Evolutionary conservation across 1,140 invertebrate genomes (phyloP), one percentile per base, ranked within the genome.

Genomic region (Globodera ellingtonae): DNA sequence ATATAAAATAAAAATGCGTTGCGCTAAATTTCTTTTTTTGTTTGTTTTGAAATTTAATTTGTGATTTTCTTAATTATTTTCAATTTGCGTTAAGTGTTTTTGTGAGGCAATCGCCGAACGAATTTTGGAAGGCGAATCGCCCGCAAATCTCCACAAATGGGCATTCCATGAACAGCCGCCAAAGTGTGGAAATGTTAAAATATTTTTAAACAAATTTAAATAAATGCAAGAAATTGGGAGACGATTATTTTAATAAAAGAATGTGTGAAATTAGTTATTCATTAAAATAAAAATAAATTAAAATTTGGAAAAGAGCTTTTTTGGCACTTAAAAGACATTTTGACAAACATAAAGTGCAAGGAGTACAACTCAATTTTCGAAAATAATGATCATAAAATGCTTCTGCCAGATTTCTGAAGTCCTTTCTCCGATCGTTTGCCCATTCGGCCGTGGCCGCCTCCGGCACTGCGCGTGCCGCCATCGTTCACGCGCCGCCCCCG

Each of bases 161-260:
- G 75, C 75, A 50, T 77, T 77, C 46, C 75, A 77, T 46, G 69
- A 24, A 52, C 75, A 77, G 65, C 62, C 75, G 48, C 75, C 75
- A 44, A 77, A 77, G 69, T 77, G 66, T 24, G 59, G 3, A 65
- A 65, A 35, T 35, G 35, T 35, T 35, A 2, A 35, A 35, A 35
- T 35, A 35, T 35, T 35, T 35, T 35, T 35, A 35, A 35, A 35
- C 35, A 35, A 35, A 35, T 35, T 35, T 35, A 35, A 35, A 35
- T 35, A n/a, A 35, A 35, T 35, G 1, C 35, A 35, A 35, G 0
- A 35, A 35, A 35, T 35, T 35, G 35, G 35, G 35, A 35, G 35
- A 35, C 35, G 35, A 35, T 35, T 35, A 35, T 35, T 35, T 35
- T 35, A 35, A 35, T 35, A 35, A 35, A 35, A 35, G 35, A 35